Base-by-base conservation (phyloP, 2,113 vertebrate species). In the Rhinolophus sinicus region DNA sequence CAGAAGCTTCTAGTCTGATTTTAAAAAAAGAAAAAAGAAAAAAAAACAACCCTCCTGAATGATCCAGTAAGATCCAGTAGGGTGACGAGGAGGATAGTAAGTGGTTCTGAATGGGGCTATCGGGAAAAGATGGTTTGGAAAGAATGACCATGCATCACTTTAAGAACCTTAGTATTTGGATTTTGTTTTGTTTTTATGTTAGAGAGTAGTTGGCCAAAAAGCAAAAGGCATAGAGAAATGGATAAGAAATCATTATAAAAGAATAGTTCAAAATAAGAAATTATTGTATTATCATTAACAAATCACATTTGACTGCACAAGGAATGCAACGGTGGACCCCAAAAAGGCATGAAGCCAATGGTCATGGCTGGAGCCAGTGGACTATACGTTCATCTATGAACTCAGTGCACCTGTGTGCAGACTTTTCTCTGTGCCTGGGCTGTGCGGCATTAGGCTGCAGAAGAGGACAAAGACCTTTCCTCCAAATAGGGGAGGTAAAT, bases 181-280 rank as follows among this genome's bases (percentile, higher is more conserved):
- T 58, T 80, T 69, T 67, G 30, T 40, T 83, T 60, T 64, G 60
- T 38, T 93, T 69, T 35, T 15, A 88, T 70, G 7, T 86, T 47
- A 95, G 60, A 65, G 38, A 87, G 60, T 16, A 70, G 47, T 86
- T 93, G 54, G 50, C 60, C 72, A 93, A 64, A 88, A 56, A 64
- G 30, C 50, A 60, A 96, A 96, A 77, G 14, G 73, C 80, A 89
- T 8, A 52, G 67, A 93, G 35, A 93, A 54, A 94, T 56, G 5
- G 10, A 81, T 83, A 35, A 69, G 90, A 96, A 96, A 26, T 58
- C 62, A 81, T 12, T 35, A 92, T 72, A 33, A 91, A 85, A 80
- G 38, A 77, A 75, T 8, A 56, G 19, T 44, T 94, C 38, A 67
- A 72, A 64, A 77, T 93, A n/a, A 70, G 26, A 91, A 67, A 56